Evolutionary conservation across 2,888 invertebrate genomes (phyloP), one percentile per base, ranked within the genome.

Genomic region (Ceratothoa steindachneri): DNA sequence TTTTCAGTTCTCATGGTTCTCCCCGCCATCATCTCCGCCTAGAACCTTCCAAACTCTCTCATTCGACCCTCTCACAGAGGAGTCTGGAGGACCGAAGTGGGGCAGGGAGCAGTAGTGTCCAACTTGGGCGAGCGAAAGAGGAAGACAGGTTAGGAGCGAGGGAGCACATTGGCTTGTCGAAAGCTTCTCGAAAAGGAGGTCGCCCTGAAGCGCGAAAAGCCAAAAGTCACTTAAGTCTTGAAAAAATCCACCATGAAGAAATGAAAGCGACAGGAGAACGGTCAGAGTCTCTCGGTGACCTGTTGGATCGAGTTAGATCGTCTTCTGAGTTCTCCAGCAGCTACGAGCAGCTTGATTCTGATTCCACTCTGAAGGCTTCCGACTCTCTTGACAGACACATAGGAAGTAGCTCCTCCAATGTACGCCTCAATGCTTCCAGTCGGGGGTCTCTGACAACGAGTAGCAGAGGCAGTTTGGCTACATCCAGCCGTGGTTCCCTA

Each of bases 351-450:
- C 67, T 78, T 1, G 80, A 78, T 53, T 78, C 78, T 15, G 80
- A 80, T 71, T 80, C 80, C 19, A 80, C 80, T 5, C 67, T 78
- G n/a, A 76, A 76, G 65, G 76, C 80, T 1, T 74, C 80, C 7
- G 80, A 80, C 67, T 78, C 78, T 53, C 60, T 78, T 9, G 80
- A 80, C 30, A 71, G 78, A 12, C 80, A 80, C 71, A 76, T 80
- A 15, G 77, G 80, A 27, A 77, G 77, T 30, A 77, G 75, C 65
- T 80, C 77, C 52, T 77, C 80, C n/a, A 77, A 80, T 53, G 70
- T 77, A 24, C 73, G 80, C 24, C 73, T 77, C 5, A 80, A 77
- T 51, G 77, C 74, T 31, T 73, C 76, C 72, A 77, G 78, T 28
- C 69, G 77, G 9, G 75, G 77, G 30, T 75, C 75, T n/a, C 72